These are phyloP conservation scores for Drosophila bocki DNA, from an alignment of 1,140 invertebrate genomes.

Conservation along the genomic window DNA sequence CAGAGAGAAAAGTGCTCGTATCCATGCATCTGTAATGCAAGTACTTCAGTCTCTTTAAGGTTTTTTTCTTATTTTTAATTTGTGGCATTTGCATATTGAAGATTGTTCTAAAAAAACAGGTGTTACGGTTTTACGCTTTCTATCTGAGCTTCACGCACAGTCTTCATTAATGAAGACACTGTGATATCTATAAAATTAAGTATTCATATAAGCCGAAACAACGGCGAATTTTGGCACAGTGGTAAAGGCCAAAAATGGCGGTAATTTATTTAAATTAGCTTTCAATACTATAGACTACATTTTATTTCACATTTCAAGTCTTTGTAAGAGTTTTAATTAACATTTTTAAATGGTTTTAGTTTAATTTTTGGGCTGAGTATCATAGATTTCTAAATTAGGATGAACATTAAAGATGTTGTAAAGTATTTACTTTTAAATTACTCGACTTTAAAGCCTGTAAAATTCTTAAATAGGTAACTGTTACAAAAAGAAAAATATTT, in stretches of 20 bases:
- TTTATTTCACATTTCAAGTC: neutral
- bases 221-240: constrained; percentile 26
- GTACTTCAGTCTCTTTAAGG: neutral
- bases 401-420: no score
- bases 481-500: no score
- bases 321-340: neutral
- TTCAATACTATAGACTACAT: neutral
- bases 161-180: constrained; percentile 63
- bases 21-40: constrained; percentile 16
- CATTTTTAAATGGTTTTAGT: neutral
- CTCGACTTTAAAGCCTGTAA: no score
- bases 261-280: neutral
- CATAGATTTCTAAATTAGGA: no score
- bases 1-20: constrained; percentile 15
- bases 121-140: constrained; percentile 42
- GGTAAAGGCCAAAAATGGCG: constrained; percentile 4
- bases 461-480: no score
- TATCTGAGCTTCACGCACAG: constrained; percentile 28
- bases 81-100: constrained; percentile 15
- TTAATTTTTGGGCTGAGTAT: no score
- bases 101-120: constrained; percentile 5
- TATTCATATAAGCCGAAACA: constrained; percentile 27
- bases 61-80: constrained; percentile 1
- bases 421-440: no score
- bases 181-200: constrained; percentile 36